Percentiles rank a stretch among this genome's conserved stretches.
Conservation (phyloP, 2,113 vertebrate species). For the Anser cygnoides region DNA sequence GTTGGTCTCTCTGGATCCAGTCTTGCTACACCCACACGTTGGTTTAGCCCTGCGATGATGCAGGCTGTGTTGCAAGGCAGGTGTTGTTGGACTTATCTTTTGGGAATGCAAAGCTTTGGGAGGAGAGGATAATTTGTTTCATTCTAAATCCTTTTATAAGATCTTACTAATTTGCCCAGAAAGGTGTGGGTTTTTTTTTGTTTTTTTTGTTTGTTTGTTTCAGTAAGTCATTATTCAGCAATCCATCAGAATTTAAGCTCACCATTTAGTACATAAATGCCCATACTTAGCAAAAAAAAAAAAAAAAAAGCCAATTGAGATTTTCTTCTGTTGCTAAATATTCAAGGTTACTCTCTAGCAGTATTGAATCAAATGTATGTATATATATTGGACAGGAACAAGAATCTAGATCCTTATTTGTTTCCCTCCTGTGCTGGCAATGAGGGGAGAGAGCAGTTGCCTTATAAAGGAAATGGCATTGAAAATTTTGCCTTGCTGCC, state of each 20-base stretch:
- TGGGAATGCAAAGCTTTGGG: neutral
- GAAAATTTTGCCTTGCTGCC: neutral
- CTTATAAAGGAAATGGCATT: neutral
- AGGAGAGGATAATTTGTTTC: neutral
- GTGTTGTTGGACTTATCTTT: neutral
- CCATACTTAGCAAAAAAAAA: neutral
- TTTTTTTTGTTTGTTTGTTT: neutral
- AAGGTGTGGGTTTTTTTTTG: neutral
- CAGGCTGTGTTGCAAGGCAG: neutral
- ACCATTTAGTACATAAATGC: neutral
- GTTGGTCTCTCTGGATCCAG: neutral
- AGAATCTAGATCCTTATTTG: neutral
- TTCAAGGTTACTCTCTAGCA: too few relatives aligned
- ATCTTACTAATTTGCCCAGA: neutral
- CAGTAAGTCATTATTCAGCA: neutral
- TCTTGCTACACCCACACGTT: rapidly evolving
- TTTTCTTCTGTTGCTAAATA: neutral
- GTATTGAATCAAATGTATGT: too few relatives aligned
- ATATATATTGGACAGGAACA: neutral
- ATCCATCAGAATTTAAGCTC: neutral
- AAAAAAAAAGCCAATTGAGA: neutral
- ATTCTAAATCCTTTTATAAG: neutral
- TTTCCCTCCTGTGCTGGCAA: neutral
- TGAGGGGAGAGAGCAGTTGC: neutral
- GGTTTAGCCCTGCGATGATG: neutral